Percentiles rank a stretch among this genome's conserved stretches.
Conservation (phyloP, 30 jellyfish, hydroid and myxozoan genomes). For the Turritopsis rubra region DNA sequence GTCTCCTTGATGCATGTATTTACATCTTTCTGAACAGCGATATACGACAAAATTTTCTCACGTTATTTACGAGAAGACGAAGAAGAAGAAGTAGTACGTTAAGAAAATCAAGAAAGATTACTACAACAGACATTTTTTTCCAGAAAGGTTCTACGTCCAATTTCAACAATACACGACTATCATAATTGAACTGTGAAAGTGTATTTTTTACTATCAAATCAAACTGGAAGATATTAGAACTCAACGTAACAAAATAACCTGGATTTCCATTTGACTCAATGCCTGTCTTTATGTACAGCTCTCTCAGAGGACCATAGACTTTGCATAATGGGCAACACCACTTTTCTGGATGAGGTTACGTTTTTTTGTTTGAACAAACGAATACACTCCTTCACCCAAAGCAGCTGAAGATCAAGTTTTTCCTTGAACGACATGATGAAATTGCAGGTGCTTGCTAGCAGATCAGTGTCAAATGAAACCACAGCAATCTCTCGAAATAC, state of each 20-base stretch:
- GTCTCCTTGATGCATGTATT: not conserved
- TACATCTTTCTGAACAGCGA: constrained; percentile 1
- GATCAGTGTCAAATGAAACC: constrained; percentile 3
- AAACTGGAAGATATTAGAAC: too few relatives aligned
- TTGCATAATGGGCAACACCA: constrained; percentile 54
- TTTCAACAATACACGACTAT: too few relatives aligned
- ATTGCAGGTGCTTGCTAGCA: not conserved
- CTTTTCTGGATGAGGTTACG: constrained; percentile 49
- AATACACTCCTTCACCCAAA: not conserved
- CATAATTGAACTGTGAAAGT: too few relatives aligned
- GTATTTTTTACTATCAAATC: too few relatives aligned
- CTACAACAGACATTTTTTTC: too few relatives aligned
- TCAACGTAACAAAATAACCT: too few relatives aligned
- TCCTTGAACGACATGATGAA: constrained; percentile 13
- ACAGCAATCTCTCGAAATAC: constrained; percentile 43
- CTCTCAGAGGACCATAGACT: not conserved
- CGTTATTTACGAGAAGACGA: not conserved
- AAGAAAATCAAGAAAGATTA: too few relatives aligned
- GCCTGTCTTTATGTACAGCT: not conserved
- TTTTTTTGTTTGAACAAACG: constrained; percentile 30
- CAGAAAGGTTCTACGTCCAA: too few relatives aligned
- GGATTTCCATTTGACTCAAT: not conserved
- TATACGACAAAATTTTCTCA: not conserved
- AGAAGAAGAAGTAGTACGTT: too few relatives aligned
- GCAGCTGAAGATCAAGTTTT: not conserved